Base-by-base conservation (phyloP, 2,888 invertebrate species). In the Cordilura impudica region DNA sequence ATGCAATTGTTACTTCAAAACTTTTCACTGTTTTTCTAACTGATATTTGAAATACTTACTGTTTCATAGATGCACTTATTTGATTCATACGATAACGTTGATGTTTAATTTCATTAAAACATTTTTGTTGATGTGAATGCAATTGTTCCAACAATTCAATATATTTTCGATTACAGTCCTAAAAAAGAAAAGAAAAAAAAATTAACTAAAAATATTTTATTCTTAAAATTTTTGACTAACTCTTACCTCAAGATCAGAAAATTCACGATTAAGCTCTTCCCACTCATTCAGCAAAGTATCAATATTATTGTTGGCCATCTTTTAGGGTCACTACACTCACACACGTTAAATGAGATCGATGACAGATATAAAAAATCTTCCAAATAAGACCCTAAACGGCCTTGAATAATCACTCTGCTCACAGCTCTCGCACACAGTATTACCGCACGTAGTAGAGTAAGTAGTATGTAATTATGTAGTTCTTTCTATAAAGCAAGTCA, bases 21-120 rank as follows among this genome's bases (percentile, higher is more conserved):
- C n/a, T n/a, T n/a, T n/a, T n/a, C n/a, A n/a, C n/a, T n/a, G n/a
- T n/a, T n/a, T n/a, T n/a, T n/a, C n/a, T n/a, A n/a, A n/a, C n/a
- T n/a, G n/a, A n/a, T n/a, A n/a, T n/a, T n/a, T n/a, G n/a, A n/a
- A n/a, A n/a, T 74, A 90, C 94, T 93, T 91, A 97, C 97, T 93
- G 94, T 91, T 94, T 94, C 67, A 98, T 88, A 63, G 94, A 93
- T 84, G 94, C 94, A 31, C 92, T 91, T 86, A 99, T 95, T 87
- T 96, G 92, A 45, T 94, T 93, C 91, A 98, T 93, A 80, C 97
- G 93, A 90, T 98, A 98, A 84, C 95, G 93, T 89, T 98, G 98
- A 90, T 98, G 98, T 83, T 93, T 93, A 83, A 98, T 93, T 86
- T 96, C 96, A 88, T 95, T 95, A 85, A 95, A 91, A 90, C 98